These are phyloP conservation scores for Heteromurus nitidus DNA, from an alignment of 2,888 invertebrate genomes.

Conservation along the genomic window DNA sequence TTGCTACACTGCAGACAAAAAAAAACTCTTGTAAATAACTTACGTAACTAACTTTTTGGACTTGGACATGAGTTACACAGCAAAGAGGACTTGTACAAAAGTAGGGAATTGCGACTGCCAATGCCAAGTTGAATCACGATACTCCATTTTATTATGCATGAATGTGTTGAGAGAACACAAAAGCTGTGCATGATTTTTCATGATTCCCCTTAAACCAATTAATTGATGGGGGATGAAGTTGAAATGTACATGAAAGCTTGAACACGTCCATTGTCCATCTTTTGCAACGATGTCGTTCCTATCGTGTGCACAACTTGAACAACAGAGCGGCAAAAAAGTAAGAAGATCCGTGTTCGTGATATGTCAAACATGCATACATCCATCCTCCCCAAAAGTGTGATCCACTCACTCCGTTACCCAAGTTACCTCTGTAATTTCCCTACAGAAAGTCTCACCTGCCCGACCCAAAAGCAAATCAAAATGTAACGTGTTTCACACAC, in stretches of 20 bases:
- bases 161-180: background rate
- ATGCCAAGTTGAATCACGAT: slow-evolving; percentile 18
- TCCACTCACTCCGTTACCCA: too few relatives aligned
- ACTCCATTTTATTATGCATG: background rate
- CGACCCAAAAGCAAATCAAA: too few relatives aligned
- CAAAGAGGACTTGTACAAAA: too few relatives aligned
- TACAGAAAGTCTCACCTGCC: too few relatives aligned
- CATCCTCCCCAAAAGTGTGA: too few relatives aligned
- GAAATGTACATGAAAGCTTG: background rate
- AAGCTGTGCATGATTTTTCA: background rate
- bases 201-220: slow-evolving; percentile 8
- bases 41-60: too few relatives aligned
- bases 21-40: too few relatives aligned
- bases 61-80: too few relatives aligned
- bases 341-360: slow-evolving; percentile 19
- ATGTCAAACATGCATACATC: too few relatives aligned
- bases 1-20: background rate
- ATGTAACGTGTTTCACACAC: too few relatives aligned
- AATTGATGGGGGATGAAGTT: background rate
- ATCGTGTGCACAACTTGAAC: background rate
- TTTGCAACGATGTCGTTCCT: background rate
- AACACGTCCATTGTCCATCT: background rate
- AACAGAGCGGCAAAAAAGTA: background rate
- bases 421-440: too few relatives aligned
- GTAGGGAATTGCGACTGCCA: slow-evolving; percentile 6